Conservation (phyloP, 2,113 vertebrate species). For the Clinocottus analis region DNA sequence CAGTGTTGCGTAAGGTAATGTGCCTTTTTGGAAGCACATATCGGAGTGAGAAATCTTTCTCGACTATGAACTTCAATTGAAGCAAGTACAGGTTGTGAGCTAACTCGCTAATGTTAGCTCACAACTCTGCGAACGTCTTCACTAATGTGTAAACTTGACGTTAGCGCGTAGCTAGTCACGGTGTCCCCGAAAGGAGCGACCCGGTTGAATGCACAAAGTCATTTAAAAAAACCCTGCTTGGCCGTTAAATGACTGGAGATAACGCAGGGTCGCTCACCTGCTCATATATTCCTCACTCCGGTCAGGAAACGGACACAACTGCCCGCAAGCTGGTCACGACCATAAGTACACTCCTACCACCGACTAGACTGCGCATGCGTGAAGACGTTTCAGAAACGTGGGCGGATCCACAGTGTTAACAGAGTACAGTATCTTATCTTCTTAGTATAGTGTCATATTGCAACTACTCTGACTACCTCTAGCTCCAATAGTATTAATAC, state of each 20-base stretch:
- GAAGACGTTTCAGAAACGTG: slow-evolving; percentile 14
- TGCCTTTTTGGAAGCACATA: too few relatives aligned
- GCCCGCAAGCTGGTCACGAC: neutral
- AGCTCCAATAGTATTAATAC: neutral
- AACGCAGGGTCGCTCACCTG: slow-evolving; percentile 42
- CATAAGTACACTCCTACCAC: neutral
- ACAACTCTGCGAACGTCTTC: neutral
- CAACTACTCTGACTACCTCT: neutral
- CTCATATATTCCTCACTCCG: neutral
- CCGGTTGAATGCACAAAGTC: accelerated
- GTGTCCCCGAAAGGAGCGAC: neutral
- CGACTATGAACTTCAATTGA: too few relatives aligned
- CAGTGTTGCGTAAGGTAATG: too few relatives aligned
- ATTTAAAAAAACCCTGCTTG: accelerated
- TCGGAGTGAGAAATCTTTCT: too few relatives aligned
- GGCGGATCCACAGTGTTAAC: neutral
- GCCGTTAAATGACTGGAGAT: neutral
- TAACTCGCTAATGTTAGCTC: neutral
- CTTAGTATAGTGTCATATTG: neutral
- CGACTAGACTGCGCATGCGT: slow-evolving; percentile 10
- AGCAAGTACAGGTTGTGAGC: too few relatives aligned
- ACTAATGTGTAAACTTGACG: accelerated
- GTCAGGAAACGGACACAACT: neutral
- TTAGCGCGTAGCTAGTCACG: neutral
- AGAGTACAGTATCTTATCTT: neutral